Percentiles rank a stretch among this genome's conserved stretches.
These are phyloP conservation scores for Drosophila yooni DNA, from an alignment of 2,888 invertebrate genomes.

Conservation along the genomic window DNA sequence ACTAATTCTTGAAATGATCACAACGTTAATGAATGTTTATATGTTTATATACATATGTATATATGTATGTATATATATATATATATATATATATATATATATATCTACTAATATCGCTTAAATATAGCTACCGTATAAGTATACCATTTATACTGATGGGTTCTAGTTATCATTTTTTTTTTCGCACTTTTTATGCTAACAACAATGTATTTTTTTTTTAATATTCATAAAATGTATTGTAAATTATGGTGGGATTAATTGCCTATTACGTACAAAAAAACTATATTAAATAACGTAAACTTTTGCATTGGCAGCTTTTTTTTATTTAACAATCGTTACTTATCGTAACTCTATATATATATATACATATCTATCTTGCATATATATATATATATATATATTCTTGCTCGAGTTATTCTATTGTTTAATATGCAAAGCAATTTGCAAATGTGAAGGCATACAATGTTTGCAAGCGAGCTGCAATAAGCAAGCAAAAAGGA, in stretches of 20 bases:
- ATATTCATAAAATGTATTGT: conserved; percentile 76
- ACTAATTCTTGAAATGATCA: conserved; percentile 82
- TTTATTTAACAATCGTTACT: conserved; percentile 14
- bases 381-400: not conserved
- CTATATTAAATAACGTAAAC: conserved; percentile 29
- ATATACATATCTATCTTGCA: not conserved
- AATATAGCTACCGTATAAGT: conserved; percentile 50
- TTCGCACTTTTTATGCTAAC: conserved; percentile 40
- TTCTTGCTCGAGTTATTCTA: conserved; percentile 16
- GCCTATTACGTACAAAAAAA: conserved; percentile 69
- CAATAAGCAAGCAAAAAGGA: conserved; percentile 13
- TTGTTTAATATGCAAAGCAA: conserved; percentile 51
- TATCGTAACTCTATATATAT: not conserved
- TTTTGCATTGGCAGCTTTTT: conserved; percentile 42
- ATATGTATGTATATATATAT: conserved; percentile 25
- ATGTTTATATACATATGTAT: conserved; percentile 10
- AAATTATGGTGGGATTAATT: conserved; percentile 84
- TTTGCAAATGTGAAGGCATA: conserved; percentile 48
- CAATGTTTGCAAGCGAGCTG: conserved; percentile 37
- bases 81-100: conserved; percentile 51
- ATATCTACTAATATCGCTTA: conserved; percentile 38
- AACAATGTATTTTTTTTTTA: conserved; percentile 48
- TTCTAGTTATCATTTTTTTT: conserved; percentile 21
- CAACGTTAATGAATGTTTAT: conserved; percentile 77
- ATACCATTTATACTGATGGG: conserved; percentile 39